These are phyloP conservation scores for Uropetala carovei DNA, from an alignment of 2,888 invertebrate genomes.

Conservation along the genomic window DNA sequence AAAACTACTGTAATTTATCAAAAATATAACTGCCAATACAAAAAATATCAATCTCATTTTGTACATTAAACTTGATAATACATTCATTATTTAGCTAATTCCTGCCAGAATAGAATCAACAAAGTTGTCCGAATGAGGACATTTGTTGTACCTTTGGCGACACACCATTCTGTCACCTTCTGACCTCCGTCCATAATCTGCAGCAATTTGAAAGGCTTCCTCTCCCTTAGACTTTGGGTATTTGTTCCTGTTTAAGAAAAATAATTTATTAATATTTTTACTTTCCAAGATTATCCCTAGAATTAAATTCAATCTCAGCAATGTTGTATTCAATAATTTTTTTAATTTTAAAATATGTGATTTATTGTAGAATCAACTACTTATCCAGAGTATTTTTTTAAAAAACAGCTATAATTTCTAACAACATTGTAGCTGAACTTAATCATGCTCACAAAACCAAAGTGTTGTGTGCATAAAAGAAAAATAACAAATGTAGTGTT, in stretches of 20 bases:
- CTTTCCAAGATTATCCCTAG: too few relatives aligned
- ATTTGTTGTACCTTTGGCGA: slow-evolving; percentile 8
- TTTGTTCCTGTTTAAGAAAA: neutral
- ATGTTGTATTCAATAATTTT: too few relatives aligned
- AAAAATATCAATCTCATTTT: neutral
- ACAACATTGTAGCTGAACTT: too few relatives aligned
- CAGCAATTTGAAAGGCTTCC: slow-evolving; percentile 32
- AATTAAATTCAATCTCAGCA: too few relatives aligned
- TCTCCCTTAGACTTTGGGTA: neutral
- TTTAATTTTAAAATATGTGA: too few relatives aligned
- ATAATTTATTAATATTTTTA: neutral
- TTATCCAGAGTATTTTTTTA: too few relatives aligned
- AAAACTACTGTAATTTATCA: too few relatives aligned
- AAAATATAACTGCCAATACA: too few relatives aligned
- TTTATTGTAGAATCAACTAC: too few relatives aligned
- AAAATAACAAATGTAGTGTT: neutral
- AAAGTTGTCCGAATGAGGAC: neutral
- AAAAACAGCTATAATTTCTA: too few relatives aligned
- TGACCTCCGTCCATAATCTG: neutral
- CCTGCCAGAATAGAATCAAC: slow-evolving; percentile 18
- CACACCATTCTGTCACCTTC: neutral
- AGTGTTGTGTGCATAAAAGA: too few relatives aligned
- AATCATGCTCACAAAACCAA: too few relatives aligned
- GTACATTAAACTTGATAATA: neutral
- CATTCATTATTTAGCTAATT: neutral